phyloP scores from a whole-genome alignment of 1,140 invertebrate species.

The Lepidostoma basale region DNA sequence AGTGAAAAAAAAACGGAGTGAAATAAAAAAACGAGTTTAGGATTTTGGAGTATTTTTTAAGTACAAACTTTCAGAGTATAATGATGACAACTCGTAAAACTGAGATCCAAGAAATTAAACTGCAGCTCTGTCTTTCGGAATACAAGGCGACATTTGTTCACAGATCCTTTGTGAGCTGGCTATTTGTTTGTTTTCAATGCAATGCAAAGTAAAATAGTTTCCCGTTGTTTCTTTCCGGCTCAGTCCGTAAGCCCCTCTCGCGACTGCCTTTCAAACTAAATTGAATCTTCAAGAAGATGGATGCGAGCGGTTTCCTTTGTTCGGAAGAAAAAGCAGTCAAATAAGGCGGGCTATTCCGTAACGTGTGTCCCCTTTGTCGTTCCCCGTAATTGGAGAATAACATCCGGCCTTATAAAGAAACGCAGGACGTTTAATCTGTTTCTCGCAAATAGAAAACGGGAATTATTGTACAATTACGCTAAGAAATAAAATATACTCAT shows the following conservation, averaged over 20 bases:
- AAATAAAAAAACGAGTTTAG: too few species aligned
- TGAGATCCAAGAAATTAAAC: too few species aligned
- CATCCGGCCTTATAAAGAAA: background rate
- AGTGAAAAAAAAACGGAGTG: too few species aligned
- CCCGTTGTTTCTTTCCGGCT: background rate
- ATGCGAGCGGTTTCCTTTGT: background rate
- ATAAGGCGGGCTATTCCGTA: background rate
- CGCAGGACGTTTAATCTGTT: too few species aligned
- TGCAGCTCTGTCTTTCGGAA: slow-evolving; percentile 2
- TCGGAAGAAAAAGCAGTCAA: background rate
- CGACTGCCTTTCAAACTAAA: slow-evolving; percentile 21
- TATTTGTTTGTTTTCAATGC: slow-evolving; percentile 20
- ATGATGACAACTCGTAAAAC: too few species aligned
- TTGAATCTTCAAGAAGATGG: slow-evolving; percentile 19
- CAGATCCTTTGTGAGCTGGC: slow-evolving; percentile 9
- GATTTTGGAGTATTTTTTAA: too few species aligned
- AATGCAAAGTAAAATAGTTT: slow-evolving; percentile 7
- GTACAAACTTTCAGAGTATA: too few species aligned
- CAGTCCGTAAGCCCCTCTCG: slow-evolving; percentile 8
- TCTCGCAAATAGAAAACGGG: too few species aligned
- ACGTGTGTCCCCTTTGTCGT: too few species aligned
- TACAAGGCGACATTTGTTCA: slow-evolving; percentile 2
- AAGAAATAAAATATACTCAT: too few species aligned
- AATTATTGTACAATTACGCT: too few species aligned
- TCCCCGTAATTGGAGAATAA: background rate